phyloP scores from a whole-genome alignment of 2,797 vertebrate species.

The Chelon auratus region DNA sequence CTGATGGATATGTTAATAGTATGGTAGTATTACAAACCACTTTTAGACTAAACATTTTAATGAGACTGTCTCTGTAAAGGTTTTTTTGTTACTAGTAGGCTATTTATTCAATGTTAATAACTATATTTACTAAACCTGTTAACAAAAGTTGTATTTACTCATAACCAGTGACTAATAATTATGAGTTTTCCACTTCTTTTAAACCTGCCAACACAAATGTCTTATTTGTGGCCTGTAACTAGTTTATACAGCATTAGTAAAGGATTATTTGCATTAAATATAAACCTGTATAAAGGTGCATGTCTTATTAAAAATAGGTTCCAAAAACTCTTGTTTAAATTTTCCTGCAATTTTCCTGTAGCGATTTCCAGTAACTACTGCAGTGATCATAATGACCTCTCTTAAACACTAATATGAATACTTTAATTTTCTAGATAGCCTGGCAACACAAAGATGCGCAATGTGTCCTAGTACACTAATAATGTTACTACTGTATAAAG shows the following conservation, averaged over 20 bases:
- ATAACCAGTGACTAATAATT: too few relatives aligned
- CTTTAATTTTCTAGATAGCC: slow-evolving; percentile 17
- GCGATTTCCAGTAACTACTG: background rate
- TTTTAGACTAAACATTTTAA: background rate
- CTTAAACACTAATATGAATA: slow-evolving; percentile 13
- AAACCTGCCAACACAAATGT: background rate
- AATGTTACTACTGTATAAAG: background rate
- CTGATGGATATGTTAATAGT: too few relatives aligned
- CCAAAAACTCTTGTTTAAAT: background rate
- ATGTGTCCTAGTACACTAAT: too few relatives aligned
- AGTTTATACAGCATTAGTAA: background rate
- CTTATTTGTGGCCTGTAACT: background rate
- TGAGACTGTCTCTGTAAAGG: too few relatives aligned
- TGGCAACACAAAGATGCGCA: background rate
- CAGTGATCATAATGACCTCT: slow-evolving; percentile 3
- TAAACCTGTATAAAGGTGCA: background rate
- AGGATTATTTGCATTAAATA: background rate
- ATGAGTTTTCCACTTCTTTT: background rate
- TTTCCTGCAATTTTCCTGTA: background rate
- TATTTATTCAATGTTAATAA: background rate
- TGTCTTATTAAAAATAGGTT: background rate
- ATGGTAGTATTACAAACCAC: too few relatives aligned
- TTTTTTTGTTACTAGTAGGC: background rate
- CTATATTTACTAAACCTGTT: background rate
- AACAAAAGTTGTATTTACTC: background rate